Conservation (phyloP, 2,797 vertebrate genomes). For the Urosaurus nigricauda region DNA sequence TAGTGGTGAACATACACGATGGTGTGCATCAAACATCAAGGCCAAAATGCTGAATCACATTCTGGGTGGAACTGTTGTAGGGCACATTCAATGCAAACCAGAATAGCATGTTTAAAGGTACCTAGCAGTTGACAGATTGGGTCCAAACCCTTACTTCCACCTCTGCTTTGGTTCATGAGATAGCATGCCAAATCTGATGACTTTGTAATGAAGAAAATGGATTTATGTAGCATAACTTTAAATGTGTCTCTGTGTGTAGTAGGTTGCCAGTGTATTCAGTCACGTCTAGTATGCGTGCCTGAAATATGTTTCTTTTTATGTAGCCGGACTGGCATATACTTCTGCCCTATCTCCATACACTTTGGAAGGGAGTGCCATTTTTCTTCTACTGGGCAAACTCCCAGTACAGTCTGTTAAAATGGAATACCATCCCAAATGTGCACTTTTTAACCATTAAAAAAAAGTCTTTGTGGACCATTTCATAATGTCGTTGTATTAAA, state of each 20-base stretch:
- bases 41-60: neutral
- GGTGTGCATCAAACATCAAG: neutral
- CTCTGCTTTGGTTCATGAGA: too few species aligned
- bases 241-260: too few species aligned
- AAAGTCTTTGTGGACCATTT: neutral
- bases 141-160: too few species aligned
- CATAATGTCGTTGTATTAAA: neutral
- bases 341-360: neutral
- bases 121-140: too few species aligned
- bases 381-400: neutral
- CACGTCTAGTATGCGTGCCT: neutral
- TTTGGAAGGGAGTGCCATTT: neutral
- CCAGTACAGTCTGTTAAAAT: neutral
- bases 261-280: too few species aligned
- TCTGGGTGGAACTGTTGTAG: neutral
- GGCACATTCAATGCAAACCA: neutral
- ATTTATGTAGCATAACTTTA: too few species aligned
- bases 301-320: neutral
- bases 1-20: too few species aligned
- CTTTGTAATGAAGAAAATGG: too few species aligned
- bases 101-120: neutral
- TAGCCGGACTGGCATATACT: neutral
- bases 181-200: too few species aligned
- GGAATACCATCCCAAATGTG: neutral
- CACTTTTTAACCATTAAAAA: neutral